Conservation (phyloP, 2,888 invertebrate genomes). For the Acholoe squamosa region DNA sequence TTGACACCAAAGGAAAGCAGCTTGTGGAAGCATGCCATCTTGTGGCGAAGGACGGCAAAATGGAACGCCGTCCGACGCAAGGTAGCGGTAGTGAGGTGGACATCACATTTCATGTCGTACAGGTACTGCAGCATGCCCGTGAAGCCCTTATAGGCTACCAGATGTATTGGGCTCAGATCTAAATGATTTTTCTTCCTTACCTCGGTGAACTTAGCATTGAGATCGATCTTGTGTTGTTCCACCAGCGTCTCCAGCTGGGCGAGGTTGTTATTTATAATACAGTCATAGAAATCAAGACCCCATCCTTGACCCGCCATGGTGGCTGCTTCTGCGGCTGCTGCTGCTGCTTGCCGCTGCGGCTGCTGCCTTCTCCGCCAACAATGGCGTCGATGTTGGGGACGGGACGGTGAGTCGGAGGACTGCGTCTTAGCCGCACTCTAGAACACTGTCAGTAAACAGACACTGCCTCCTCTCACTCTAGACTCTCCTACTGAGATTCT, state of each 20-base stretch:
- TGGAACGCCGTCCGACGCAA: conserved; percentile 82
- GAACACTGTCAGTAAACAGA: background rate
- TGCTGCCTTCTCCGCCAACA: background rate
- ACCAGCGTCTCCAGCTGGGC: conserved; percentile 80
- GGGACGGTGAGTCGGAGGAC: background rate
- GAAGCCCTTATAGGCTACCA: conserved; percentile 82
- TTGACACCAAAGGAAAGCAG: conserved; percentile 81
- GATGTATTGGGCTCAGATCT: conserved; percentile 82
- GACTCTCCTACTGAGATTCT: background rate
- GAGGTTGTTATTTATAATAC: conserved; percentile 82
- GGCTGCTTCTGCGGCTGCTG: conserved; percentile 27
- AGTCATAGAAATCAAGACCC: conserved; percentile 82
- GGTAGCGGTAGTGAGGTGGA: conserved; percentile 81
- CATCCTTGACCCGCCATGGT: conserved; percentile 68
- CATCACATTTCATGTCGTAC: conserved; percentile 79
- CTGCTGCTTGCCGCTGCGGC: conserved; percentile 33
- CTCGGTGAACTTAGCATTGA: conserved; percentile 82
- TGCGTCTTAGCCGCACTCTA: background rate
- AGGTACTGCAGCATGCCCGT: conserved; percentile 78
- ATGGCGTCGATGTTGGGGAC: conserved; percentile 24
- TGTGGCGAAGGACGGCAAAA: conserved; percentile 82
- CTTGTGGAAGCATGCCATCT: conserved; percentile 82
- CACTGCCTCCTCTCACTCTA: background rate
- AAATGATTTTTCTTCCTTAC: conserved; percentile 82
- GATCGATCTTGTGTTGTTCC: conserved; percentile 81